Evolutionary conservation across 2,113 vertebrate species (phyloP).

Genomic region (Onychostoma macrolepis): DNA sequence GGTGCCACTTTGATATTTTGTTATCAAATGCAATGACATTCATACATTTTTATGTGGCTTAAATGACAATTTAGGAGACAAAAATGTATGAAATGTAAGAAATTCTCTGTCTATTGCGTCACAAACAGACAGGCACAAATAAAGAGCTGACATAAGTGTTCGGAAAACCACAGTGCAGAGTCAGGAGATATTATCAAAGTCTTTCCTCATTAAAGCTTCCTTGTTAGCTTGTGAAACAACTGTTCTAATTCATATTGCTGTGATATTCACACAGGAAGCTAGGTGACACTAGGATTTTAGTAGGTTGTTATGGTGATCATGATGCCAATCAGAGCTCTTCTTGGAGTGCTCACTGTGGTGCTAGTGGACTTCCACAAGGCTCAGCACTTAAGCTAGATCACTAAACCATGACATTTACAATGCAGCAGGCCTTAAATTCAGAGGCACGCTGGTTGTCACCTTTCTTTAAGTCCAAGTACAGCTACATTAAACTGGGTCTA

Average conservation of each 20-base stretch:
- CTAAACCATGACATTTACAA: conserved; percentile 52
- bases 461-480: conserved; percentile 33
- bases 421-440: conserved; percentile 29
- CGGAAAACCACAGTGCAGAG: not conserved
- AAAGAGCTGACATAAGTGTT: not conserved
- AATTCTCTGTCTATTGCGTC: not conserved
- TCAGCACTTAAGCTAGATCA: conserved; percentile 25
- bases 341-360: not conserved
- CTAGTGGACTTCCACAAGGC: conserved; percentile 8
- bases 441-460: conserved; percentile 36
- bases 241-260: conserved; percentile 1
- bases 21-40: not conserved
- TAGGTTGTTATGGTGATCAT: conserved; percentile 50
- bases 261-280: conserved; percentile 44
- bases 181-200: not conserved
- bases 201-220: conserved; percentile 8
- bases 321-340: conserved; percentile 24
- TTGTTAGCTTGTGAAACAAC: not conserved
- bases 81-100: not conserved
- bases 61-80: not conserved
- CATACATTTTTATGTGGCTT: not conserved
- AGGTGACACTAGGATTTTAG: conserved; percentile 5
- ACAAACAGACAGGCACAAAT: not conserved
- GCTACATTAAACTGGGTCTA: conserved; percentile 47
- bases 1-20: not conserved